Percentiles rank a stretch among this genome's conserved stretches.
Conservation (phyloP, 2,888 invertebrate genomes). For the Dryomyza anilis region DNA sequence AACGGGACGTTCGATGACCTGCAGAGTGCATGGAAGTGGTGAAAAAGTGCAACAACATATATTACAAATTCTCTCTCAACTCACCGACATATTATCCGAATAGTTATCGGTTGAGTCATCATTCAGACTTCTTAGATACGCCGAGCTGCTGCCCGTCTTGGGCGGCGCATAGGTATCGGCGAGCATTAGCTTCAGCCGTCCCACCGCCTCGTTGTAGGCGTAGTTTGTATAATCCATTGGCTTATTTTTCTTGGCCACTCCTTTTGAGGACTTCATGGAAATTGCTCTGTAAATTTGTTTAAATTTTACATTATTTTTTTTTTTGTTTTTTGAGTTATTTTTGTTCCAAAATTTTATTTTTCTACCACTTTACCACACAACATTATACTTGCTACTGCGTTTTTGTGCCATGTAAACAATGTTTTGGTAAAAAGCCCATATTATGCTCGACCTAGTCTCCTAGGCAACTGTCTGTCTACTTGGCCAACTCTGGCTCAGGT, state of each 20-base stretch:
- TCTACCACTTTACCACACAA: slow-evolving; percentile 35
- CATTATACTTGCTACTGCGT: not conserved
- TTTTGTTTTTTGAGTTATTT: no score
- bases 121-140: slow-evolving; percentile 52
- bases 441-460: not conserved
- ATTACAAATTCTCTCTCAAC: slow-evolving; percentile 17
- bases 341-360: no score
- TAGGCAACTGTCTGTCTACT: slow-evolving; percentile 13
- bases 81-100: slow-evolving; percentile 63
- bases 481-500: no score
- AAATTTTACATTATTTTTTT: slow-evolving; percentile 29
- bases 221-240: slow-evolving; percentile 79
- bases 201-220: slow-evolving; percentile 84
- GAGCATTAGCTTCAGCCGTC: slow-evolving; percentile 75
- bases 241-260: slow-evolving; percentile 56
- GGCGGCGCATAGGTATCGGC: slow-evolving; percentile 76
- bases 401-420: not conserved
- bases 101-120: slow-evolving; percentile 67
- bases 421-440: no score
- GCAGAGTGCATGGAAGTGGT: not conserved
- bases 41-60: no score
- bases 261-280: slow-evolving; percentile 57
- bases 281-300: slow-evolving; percentile 44
- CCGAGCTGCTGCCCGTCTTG: slow-evolving; percentile 37
- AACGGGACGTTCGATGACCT: slow-evolving; percentile 58